Base-by-base conservation (phyloP, 2,888 invertebrate species). In the Nomada fucata region DNA sequence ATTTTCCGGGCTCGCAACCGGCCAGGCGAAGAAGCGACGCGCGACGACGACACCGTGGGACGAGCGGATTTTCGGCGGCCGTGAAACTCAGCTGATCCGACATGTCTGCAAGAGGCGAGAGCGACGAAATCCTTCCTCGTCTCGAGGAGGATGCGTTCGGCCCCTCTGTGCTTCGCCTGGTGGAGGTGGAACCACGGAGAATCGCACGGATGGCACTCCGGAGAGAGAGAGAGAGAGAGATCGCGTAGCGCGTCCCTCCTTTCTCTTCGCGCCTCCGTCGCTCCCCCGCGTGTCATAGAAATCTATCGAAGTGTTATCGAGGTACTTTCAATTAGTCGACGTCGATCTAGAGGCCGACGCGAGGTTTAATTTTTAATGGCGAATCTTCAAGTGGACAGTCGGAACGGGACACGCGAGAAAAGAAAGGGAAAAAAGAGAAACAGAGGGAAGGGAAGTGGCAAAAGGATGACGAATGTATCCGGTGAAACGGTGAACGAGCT, bases 181-280 rank as follows among this genome's bases (percentile, higher is more conserved):
- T 73, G 87, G 86, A 82, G 84, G 86, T 84, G 84, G 86, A 79
- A 55, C 71, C 68, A 52, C 64, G 70, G 68, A 36, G 79, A 78
- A 63, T 29, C 76, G 63, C 67, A 71, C 44, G 73, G 68, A 84
- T 68, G 63, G 9, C 80, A 75, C 83, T 78, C 82, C n/a, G 75
- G 80, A n/a, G n/a, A n/a, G n/a, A n/a, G n/a, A 57, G 65, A 71
- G 76, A 76, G 73, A 65, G 47, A 53, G 42, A 11, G 26, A 26
- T 26, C 26, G 26, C 26, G 42, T 1, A 20, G 0, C 15, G 47
- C 3, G 47, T 13, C n/a, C 10, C 60, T 20, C 53, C 15, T 36
- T 5, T 20, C 50, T 36, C 50, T 15, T 23, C 5, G 29, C 7
- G 15, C 9, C 36, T 42, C 23, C 15, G 9, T 47, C n/a, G 2